A percentile compares a stretch with the other conserved stretches of the same genome.
Evolutionary conservation across 2,888 invertebrate species (phyloP).

Genomic region (Megastigmus dorsalis): DNA sequence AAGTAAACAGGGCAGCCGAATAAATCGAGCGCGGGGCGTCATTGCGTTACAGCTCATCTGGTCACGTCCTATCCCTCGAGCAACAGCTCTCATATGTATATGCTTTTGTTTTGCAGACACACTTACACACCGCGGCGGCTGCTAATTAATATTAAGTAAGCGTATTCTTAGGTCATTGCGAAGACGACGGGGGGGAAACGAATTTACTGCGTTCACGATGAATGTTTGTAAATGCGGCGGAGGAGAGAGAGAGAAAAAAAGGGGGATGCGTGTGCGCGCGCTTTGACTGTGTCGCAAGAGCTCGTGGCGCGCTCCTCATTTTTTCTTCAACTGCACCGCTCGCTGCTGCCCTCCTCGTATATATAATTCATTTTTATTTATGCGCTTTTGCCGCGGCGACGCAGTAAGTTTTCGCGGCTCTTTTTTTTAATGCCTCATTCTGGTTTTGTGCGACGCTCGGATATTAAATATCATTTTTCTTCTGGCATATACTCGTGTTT

Average conservation of each 20-base stretch:
- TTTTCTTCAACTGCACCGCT: neutral
- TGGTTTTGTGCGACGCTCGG: no score
- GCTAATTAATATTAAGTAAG: slow-evolving; percentile 51
- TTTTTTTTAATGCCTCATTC: neutral
- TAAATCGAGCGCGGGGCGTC: slow-evolving; percentile 6
- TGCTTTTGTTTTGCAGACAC: slow-evolving; percentile 16
- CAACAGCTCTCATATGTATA: neutral
- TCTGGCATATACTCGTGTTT: no score
- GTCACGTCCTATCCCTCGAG: neutral
- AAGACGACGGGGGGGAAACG: neutral
- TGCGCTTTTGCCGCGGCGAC: neutral
- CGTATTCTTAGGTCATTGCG: slow-evolving; percentile 36
- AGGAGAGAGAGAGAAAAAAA: neutral
- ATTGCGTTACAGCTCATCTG: slow-evolving; percentile 30
- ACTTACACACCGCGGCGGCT: neutral
- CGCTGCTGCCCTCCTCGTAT: neutral
- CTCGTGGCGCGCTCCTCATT: neutral
- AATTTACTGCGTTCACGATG: slow-evolving; percentile 30
- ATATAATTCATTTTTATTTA: slow-evolving; percentile 36
- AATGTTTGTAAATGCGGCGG: neutral
- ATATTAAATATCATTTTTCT: no score
- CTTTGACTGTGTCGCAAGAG: neutral
- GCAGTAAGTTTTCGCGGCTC: slow-evolving; percentile 10
- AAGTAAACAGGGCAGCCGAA: no score
- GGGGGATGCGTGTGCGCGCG: neutral